phyloP scores from a whole-genome alignment of 23 tunicate genomes.

The Styela plicata region DNA sequence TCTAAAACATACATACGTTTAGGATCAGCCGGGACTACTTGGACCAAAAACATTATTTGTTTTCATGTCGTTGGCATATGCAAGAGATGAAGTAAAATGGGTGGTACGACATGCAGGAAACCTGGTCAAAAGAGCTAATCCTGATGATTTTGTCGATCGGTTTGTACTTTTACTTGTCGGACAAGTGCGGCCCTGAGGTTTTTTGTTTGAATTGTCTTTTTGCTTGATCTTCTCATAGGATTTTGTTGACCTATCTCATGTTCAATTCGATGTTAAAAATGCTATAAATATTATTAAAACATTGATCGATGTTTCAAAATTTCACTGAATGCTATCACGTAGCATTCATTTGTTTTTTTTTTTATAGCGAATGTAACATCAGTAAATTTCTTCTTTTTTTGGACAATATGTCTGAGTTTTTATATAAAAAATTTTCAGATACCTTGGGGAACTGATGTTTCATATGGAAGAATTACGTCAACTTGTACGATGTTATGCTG shows the following conservation, averaged over 20 bases:
- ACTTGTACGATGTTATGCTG: constrained; percentile 72
- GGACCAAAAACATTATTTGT: constrained; percentile 93
- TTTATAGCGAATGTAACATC: no score
- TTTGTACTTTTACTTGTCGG: no score
- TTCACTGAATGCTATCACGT: no score
- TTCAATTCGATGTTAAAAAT: no score
- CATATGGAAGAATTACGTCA: constrained; percentile 90
- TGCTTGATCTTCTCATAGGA: no score
- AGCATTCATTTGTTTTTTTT: no score
- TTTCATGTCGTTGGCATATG: constrained; percentile 72
- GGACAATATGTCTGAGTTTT: neutral
- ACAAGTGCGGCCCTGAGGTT: no score
- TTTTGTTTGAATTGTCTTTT: no score
- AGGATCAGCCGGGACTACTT: constrained; percentile 97
- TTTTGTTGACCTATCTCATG: no score
- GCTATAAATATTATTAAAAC: no score
- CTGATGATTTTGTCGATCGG: constrained; percentile 90
- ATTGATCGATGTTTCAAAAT: no score
- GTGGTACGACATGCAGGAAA: constrained; percentile 61
- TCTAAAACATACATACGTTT: constrained; percentile 6
- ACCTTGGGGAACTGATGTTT: constrained; percentile 85
- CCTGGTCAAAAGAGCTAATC: constrained; percentile 70
- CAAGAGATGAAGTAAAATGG: constrained; percentile 91
- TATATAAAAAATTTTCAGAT: constrained; percentile 25
- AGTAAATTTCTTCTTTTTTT: no score